Conservation (phyloP, 2,888 invertebrate species). For the Herminia tarsipennalis region DNA sequence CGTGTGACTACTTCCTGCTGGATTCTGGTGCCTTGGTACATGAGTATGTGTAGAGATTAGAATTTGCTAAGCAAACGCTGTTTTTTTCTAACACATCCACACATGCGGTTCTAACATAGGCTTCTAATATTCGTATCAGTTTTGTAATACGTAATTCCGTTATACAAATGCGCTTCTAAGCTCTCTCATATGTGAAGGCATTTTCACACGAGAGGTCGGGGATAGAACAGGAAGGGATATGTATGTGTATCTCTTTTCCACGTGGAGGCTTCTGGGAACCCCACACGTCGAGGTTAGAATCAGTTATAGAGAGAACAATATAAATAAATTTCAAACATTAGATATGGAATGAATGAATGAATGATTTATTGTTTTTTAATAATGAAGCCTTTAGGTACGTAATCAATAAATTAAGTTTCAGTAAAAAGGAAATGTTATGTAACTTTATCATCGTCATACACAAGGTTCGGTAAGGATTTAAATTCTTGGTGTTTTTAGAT, state of each 20-base stretch:
- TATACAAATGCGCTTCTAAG: slow-evolving; percentile 53
- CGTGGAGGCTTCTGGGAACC: slow-evolving; percentile 42
- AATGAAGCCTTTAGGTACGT: no score
- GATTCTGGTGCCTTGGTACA: slow-evolving; percentile 74
- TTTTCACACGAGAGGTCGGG: slow-evolving; percentile 52
- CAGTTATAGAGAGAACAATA: slow-evolving; percentile 6
- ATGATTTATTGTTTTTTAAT: no score
- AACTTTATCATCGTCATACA: no score
- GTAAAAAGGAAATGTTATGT: no score
- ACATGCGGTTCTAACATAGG: slow-evolving; percentile 59
- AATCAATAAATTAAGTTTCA: no score
- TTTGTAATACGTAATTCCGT: slow-evolving; percentile 24
- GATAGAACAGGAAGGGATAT: slow-evolving; percentile 44
- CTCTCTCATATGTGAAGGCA: slow-evolving; percentile 41
- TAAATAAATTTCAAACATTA: background rate
- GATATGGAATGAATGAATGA: no score
- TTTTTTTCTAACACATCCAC: slow-evolving; percentile 73
- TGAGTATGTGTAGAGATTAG: slow-evolving; percentile 85
- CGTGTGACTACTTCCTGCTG: slow-evolving; percentile 67
- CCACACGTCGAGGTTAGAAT: slow-evolving; percentile 41
- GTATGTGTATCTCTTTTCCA: slow-evolving; percentile 38
- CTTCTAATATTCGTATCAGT: slow-evolving; percentile 53
- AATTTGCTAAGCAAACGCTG: slow-evolving; percentile 83
- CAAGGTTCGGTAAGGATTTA: no score
- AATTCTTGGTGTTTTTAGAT: no score